phyloP scores from a whole-genome alignment of 2,888 invertebrate species.

The Harpalus rubripes region DNA sequence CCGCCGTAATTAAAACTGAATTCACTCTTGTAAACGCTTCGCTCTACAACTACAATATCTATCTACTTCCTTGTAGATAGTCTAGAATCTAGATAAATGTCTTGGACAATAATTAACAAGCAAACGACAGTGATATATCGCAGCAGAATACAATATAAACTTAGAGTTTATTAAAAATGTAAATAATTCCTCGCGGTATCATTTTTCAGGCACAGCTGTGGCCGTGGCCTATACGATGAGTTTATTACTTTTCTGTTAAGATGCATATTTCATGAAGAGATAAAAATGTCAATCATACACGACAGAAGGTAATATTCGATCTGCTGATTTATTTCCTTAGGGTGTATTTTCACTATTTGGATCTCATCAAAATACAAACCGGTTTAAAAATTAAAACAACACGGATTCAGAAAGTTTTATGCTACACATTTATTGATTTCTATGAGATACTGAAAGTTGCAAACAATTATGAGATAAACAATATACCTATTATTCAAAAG shows the following conservation, averaged over 20 bases:
- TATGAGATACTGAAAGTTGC: not conserved
- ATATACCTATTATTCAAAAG: not conserved
- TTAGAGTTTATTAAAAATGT: not conserved
- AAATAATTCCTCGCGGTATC: not conserved
- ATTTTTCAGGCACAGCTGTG: not conserved
- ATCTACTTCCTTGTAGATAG: no score
- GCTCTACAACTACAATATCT: not conserved
- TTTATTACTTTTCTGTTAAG: constrained; percentile 6
- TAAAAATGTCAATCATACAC: constrained; percentile 1
- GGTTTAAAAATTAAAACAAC: not conserved
- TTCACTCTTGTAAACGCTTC: not conserved
- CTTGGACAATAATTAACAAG: not conserved
- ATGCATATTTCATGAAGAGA: constrained; percentile 14
- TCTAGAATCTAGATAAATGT: not conserved
- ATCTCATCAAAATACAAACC: not conserved
- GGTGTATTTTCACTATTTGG: not conserved
- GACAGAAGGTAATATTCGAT: not conserved
- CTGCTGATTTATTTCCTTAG: not conserved
- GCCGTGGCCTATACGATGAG: not conserved
- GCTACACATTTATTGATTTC: not conserved
- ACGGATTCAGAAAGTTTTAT: no score
- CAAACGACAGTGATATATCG: not conserved
- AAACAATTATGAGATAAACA: constrained; percentile 1
- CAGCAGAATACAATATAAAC: not conserved
- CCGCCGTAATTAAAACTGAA: constrained; percentile 34